Evolutionary conservation across 2,113 vertebrate species (phyloP), one percentile per base, ranked within the genome.

Genomic region (Rattus rattus): DNA sequence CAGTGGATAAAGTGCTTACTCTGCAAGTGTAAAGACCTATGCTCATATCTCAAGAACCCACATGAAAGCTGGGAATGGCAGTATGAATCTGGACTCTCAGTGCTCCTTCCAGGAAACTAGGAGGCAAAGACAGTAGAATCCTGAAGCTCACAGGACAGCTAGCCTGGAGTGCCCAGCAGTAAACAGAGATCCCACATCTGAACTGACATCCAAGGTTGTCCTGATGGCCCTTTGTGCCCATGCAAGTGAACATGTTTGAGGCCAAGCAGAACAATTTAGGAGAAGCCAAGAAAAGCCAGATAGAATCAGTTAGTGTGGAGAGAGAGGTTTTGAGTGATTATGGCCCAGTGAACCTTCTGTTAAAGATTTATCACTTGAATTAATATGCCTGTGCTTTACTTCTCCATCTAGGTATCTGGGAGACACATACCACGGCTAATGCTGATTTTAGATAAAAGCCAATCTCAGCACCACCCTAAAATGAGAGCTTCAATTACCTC

Each of bases 401-500:
- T 72, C 84, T 85, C 43, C 52, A 92, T 69, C 30, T 77, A 65
- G n/a, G 56, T 59, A 92, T 36, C 65, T 36, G 75, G 73, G 88
- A 88, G 76, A 8, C 43, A 83, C 11, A 86, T 5, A 61, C 7
- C 49, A 83, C 1, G 88, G 28, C 16, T 83, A 90, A 43, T 81
- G 26, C 19, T 72, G 70, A 94, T 52, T 73, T 88, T 49, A 87
- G 10, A 92, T 69, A 24, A 96, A 94, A 92, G 59, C 9, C 61
- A 76, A 91, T 9, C 54, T 10, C 9, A 22, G 7, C 22, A 67
- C 22, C 2, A 30, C 54, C 67, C 63, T 36, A 61, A 93, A 81
- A 87, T 5, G 4, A 52, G 54, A 73, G 28, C 76, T 61, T 59
- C 56, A 97, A 97, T 96, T 97, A 99, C 99, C 99, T 98, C 99